Evolutionary conservation across 2,888 invertebrate genomes (phyloP).

Genomic region (Coronaproctus castanopsis): DNA sequence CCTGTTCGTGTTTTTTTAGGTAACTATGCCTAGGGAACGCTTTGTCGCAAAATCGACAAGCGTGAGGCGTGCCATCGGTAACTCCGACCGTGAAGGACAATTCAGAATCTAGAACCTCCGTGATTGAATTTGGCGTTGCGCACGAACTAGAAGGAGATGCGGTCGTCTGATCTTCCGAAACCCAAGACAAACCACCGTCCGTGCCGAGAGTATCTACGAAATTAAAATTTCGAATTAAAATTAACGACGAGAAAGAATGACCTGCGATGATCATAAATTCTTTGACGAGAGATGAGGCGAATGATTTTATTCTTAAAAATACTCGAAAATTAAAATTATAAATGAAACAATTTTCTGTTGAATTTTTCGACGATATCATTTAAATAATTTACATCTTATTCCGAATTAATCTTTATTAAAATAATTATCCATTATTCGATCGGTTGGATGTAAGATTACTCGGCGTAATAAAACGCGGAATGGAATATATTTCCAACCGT

Average conservation of each 20-base stretch:
- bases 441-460: too few species aligned
- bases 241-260: slow-evolving; percentile 4
- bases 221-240: slow-evolving; percentile 12
- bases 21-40: slow-evolving; percentile 70
- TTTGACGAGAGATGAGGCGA: not conserved
- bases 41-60: slow-evolving; percentile 79
- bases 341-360: too few species aligned
- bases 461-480: too few species aligned
- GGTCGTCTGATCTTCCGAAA: slow-evolving; percentile 37
- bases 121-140: slow-evolving; percentile 39
- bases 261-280: not conserved
- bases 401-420: too few species aligned
- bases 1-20: slow-evolving; percentile 83
- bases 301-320: slow-evolving; percentile 1
- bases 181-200: slow-evolving; percentile 43
- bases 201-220: slow-evolving; percentile 43
- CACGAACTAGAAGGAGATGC: slow-evolving; percentile 34
- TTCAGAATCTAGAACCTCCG: slow-evolving; percentile 36
- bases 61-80: slow-evolving; percentile 60
- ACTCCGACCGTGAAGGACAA: slow-evolving; percentile 44
- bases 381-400: too few species aligned
- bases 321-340: too few species aligned
- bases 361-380: too few species aligned
- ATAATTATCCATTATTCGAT: too few species aligned
- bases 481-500: too few species aligned